Conservation (phyloP, 2,888 invertebrate species). For the Patella depressa region DNA sequence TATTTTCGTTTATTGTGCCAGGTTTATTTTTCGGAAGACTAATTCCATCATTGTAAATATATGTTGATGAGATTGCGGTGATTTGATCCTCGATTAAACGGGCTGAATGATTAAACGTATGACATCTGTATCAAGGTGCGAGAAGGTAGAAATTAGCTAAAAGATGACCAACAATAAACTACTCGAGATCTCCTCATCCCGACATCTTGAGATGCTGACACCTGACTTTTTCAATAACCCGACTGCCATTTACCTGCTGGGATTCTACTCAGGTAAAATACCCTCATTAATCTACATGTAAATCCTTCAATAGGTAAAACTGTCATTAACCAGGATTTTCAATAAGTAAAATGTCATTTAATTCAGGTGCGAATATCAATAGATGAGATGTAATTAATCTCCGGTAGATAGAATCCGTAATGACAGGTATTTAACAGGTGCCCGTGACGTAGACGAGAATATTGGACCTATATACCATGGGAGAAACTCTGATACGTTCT, state of each 20-base stretch:
- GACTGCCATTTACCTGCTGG: not conserved
- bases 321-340: not conserved
- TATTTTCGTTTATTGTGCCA: too few relatives aligned
- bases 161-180: not conserved
- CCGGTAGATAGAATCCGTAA: not conserved
- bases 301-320: too few relatives aligned
- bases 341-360: constrained; percentile 5
- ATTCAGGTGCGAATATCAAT: not conserved
- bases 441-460: not conserved
- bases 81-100: not conserved
- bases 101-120: too few relatives aligned
- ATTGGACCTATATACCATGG: not conserved
- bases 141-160: too few relatives aligned
- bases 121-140: too few relatives aligned
- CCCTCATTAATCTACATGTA: too few relatives aligned
- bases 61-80: not conserved
- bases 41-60: too few relatives aligned
- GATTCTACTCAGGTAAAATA: too few relatives aligned
- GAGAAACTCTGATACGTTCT: not conserved
- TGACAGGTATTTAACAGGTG: constrained; percentile 11
- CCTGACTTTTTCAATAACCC: not conserved
- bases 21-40: too few relatives aligned
- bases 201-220: not conserved
- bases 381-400: constrained; percentile 5
- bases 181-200: not conserved